phyloP scores from a whole-genome alignment of 2,113 vertebrate genomes.

The Neotoma lepida region DNA sequence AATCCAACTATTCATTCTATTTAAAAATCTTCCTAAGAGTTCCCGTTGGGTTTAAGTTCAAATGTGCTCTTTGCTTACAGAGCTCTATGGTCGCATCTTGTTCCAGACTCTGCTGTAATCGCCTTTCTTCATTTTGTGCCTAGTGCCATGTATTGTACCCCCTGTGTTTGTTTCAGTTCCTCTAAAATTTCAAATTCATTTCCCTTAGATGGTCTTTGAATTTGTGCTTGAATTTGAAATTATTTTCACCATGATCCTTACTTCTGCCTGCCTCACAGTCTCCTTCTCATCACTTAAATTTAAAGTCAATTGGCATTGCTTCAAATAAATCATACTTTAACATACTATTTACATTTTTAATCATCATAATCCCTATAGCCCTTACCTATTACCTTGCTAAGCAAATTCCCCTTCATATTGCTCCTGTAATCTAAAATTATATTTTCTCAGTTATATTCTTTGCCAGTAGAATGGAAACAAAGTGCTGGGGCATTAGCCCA shows the following conservation, averaged over 20 bases:
- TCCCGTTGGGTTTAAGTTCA: slow-evolving; percentile 13
- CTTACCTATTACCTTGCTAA: neutral
- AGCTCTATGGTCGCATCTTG: neutral
- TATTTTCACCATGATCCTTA: slow-evolving; percentile 19
- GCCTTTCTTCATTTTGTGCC: neutral
- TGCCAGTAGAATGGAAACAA: neutral
- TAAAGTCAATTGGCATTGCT: neutral
- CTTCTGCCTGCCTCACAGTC: neutral
- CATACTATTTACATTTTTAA: slow-evolving; percentile 20
- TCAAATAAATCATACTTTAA: neutral
- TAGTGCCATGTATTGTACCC: neutral
- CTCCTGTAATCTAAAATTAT: slow-evolving; percentile 32
- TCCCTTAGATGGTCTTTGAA: neutral
- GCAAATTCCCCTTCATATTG: slow-evolving; percentile 1
- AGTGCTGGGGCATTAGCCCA: neutral
- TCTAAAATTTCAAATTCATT: slow-evolving; percentile 53
- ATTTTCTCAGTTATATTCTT: slow-evolving; percentile 41
- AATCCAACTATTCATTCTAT: neutral
- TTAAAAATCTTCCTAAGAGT: neutral
- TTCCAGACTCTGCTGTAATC: neutral
- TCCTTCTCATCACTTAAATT: slow-evolving; percentile 23
- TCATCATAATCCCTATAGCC: neutral
- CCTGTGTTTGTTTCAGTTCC: slow-evolving; percentile 1
- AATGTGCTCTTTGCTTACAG: neutral
- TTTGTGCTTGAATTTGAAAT: neutral